Evolutionary conservation across 2,888 invertebrate species (phyloP), one percentile per base, ranked within the genome.

Genomic region (Aphrophora alni): DNA sequence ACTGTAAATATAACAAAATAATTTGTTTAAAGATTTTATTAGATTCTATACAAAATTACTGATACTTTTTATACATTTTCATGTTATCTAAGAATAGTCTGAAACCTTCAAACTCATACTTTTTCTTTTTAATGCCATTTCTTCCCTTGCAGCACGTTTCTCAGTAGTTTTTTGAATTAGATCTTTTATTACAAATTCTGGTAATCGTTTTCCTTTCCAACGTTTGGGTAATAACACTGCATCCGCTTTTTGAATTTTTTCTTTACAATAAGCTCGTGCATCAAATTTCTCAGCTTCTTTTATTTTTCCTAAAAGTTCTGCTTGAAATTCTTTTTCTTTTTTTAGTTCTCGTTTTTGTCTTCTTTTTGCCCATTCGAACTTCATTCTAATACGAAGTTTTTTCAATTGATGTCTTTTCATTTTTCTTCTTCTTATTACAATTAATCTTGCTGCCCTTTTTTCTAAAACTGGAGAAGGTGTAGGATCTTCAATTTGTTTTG

Each of bases 401-500:
- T 89, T 93, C 72, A 94, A 89, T 87, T 96, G 94, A 86, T 97
- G 97, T 85, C 94, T 95, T 88, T 93, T 95, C 95, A 97, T 97
- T 89, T 97, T 97, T 78, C 92, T 92, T 75, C 93, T 90, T 75
- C 97, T 90, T 44, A 96, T 95, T 0, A 94, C 93, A 83, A 96
- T 93, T 81, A 96, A 88, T 77, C 94, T 89, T 0, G 91, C 92
- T 0, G 96, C 95, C 86, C 93, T 92, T 86, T 93, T 95, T 86
- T 93, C 93, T 75, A 90, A 89, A 21, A 87, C 86, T 77, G 88
- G 87, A 2, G 71, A 21, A 0, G 71, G 69, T 24, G 73, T 78
- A 10, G 86, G 86, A 38, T 85, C 85, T 75, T 83, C 82, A 17
- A 85, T 77, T 59, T 51, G 28, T 28, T 75, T 81, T 27, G 26